A percentile compares a stretch with the other conserved stretches of the same genome.
These are phyloP conservation scores for Lamprologus sp. DNA, from an alignment of 2,113 vertebrate genomes.

Conservation along the genomic window DNA sequence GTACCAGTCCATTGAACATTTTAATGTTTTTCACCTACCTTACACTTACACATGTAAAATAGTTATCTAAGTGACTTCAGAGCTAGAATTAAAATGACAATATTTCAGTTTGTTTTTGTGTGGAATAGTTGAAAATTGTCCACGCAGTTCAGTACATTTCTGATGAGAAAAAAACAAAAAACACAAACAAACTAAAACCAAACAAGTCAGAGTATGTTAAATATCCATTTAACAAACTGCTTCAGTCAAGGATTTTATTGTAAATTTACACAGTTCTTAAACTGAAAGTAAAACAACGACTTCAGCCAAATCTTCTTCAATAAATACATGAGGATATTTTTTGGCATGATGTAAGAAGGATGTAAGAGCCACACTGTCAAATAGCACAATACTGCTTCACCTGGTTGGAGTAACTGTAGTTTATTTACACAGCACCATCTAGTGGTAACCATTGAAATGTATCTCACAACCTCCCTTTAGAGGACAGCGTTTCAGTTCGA, in stretches of 20 bases:
- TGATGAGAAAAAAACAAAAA: background rate
- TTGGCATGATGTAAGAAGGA: conserved; percentile 39
- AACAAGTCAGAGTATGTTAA: background rate
- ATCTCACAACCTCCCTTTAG: background rate
- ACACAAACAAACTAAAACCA: background rate
- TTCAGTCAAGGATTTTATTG: conserved; percentile 59
- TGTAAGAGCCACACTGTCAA: conserved; percentile 10
- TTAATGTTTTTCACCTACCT: background rate
- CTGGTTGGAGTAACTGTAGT: conserved; percentile 20
- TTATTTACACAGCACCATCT: conserved; percentile 62
- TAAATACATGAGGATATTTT: conserved; percentile 56
- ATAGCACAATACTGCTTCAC: conserved; percentile 45
- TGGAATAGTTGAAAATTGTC: background rate
- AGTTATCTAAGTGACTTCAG: background rate
- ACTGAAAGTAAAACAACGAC: conserved; percentile 48
- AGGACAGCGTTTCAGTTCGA: background rate
- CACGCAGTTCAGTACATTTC: background rate
- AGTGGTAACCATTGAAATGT: conserved; percentile 53
- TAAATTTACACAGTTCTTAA: conserved; percentile 48
- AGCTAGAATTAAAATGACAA: background rate
- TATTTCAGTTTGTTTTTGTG: background rate
- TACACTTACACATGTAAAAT: background rate
- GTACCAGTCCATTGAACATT: background rate
- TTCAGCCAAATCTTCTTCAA: conserved; percentile 47
- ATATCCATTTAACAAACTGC: background rate